A percentile compares a stretch with the other conserved stretches of the same genome.
These are phyloP conservation scores for Uria aalge DNA, from an alignment of 2,113 vertebrate species.

Conservation along the genomic window DNA sequence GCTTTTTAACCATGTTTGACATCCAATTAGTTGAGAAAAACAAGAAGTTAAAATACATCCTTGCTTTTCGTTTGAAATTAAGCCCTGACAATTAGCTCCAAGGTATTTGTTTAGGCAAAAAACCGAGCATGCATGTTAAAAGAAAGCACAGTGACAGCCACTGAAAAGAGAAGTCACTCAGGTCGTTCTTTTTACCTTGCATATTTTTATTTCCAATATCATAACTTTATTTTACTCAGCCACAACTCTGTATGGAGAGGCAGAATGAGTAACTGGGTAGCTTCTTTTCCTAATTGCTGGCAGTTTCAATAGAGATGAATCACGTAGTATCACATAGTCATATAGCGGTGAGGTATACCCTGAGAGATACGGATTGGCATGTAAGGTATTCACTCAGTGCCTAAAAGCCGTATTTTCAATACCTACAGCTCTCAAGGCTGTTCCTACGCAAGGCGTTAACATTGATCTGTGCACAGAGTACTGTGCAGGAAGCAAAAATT, in stretches of 20 bases:
- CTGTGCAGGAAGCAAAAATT: conserved; percentile 9
- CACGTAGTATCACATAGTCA: not conserved
- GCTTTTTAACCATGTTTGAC: conserved; percentile 74
- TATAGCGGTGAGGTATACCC: not conserved
- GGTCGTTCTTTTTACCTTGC: not conserved
- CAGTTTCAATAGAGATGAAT: conserved; percentile 18
- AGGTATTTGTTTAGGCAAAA: conserved; percentile 46
- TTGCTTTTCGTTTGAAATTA: conserved; percentile 60
- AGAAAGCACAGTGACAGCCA: conserved; percentile 57
- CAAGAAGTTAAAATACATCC: conserved; percentile 47
- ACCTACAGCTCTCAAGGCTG: not conserved
- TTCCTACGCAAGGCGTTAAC: not conserved
- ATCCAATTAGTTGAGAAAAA: conserved; percentile 67
- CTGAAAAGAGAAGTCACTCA: conserved; percentile 66
- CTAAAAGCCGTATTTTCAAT: not conserved
- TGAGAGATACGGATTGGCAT: not conserved
- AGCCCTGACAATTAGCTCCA: conserved; percentile 40
- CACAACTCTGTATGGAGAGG: not conserved
- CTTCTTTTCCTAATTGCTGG: conserved; percentile 5
- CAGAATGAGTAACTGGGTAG: not conserved
- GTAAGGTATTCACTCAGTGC: not conserved
- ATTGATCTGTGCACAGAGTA: not conserved
- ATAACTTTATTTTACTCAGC: conserved; percentile 33
- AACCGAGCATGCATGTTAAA: conserved; percentile 8
- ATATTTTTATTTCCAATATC: not conserved